A percentile compares a stretch with the other conserved stretches of the same genome.
Evolutionary conservation across 2,888 invertebrate genomes (phyloP).

Genomic region (Amblyjoppa proteus): DNA sequence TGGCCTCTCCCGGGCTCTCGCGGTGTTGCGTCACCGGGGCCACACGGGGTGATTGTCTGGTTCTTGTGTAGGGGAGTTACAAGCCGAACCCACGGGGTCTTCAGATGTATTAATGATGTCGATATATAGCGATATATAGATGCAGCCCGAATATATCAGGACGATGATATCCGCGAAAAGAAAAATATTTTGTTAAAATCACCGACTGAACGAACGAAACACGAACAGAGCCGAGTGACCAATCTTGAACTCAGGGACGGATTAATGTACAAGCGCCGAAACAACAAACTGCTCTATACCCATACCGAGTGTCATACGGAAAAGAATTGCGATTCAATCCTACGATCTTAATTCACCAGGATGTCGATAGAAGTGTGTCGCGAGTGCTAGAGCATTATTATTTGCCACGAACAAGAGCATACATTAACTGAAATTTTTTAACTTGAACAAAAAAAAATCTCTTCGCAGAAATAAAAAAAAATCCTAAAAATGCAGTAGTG

Average conservation of each 20-base stretch:
- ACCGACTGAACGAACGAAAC: neutral
- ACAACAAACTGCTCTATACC: slow-evolving; percentile 41
- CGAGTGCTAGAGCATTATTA: slow-evolving; percentile 8
- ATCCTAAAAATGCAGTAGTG: no score
- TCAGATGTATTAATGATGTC: no score
- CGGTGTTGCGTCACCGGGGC: no score
- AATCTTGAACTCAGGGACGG: neutral
- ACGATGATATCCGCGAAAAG: neutral
- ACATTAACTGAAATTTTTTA: neutral
- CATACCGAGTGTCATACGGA: slow-evolving; percentile 21
- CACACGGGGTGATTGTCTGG: no score
- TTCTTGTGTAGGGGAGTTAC: no score
- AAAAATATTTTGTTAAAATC: neutral
- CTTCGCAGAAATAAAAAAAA: no score
- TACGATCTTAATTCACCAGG: neutral
- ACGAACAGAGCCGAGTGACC: neutral
- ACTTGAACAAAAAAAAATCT: no score
- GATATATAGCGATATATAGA: no score
- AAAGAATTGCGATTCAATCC: neutral
- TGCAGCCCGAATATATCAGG: no score
- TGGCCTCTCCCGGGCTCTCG: no score
- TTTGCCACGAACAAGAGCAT: neutral
- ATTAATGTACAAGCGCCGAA: slow-evolving; percentile 12
- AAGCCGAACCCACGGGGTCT: no score
- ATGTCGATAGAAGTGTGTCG: neutral